Percentiles rank a stretch among this genome's conserved stretches.
Conservation (phyloP, 2,113 vertebrate genomes). For the Hemiprocne comata region DNA sequence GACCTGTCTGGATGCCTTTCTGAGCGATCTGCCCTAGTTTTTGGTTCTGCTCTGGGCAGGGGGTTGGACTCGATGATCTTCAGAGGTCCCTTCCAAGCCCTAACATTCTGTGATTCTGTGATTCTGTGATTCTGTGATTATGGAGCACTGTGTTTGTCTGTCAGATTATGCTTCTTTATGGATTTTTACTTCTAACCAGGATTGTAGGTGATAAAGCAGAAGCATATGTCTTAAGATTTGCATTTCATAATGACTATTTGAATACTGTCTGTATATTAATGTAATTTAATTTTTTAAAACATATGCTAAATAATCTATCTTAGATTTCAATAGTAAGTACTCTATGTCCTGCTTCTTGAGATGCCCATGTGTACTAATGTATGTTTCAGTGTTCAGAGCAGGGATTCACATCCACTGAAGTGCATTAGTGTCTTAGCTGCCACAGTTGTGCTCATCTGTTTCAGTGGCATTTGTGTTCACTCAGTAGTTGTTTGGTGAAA, state of each 20-base stretch:
- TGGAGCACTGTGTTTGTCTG: background rate
- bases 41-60: no score
- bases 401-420: background rate
- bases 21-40: no score
- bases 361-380: background rate
- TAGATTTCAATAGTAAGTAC: background rate
- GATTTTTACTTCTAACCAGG: background rate
- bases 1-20: no score
- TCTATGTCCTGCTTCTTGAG: background rate
- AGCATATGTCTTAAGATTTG: background rate
- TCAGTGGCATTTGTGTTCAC: background rate
- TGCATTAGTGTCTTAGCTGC: background rate
- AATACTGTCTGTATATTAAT: background rate
- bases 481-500: background rate
- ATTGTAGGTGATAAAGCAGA: background rate
- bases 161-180: background rate
- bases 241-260: background rate
- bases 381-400: background rate
- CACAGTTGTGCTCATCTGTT: background rate
- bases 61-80: no score
- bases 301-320: background rate
- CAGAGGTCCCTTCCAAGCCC: no score
- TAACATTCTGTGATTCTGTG: no score
- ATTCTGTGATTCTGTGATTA: no score
- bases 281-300: background rate